These are phyloP conservation scores for Rhyzopertha dominica DNA, from an alignment of 1,140 invertebrate genomes.

Conservation along the genomic window DNA sequence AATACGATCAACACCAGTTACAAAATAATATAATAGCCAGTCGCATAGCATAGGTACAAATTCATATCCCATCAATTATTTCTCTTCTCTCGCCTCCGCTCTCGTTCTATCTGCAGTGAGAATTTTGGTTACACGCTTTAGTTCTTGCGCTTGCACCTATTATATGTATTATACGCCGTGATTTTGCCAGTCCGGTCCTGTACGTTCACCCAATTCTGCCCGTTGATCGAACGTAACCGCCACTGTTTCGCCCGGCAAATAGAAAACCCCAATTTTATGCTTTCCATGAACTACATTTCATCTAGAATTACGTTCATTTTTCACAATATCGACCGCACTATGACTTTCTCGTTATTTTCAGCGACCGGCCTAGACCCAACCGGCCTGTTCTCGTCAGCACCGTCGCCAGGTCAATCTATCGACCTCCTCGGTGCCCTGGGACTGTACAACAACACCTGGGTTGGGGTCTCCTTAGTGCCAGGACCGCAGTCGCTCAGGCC, in stretches of 20 bases:
- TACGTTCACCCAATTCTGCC: neutral
- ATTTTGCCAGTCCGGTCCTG: too few species aligned
- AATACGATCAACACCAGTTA: too few species aligned
- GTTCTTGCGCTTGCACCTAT: too few species aligned
- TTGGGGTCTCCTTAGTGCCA: constrained; percentile 55
- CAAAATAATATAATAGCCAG: too few species aligned
- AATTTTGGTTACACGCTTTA: too few species aligned
- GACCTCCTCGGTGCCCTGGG: constrained; percentile 65
- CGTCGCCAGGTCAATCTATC: constrained; percentile 33
- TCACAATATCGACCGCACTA: too few species aligned
- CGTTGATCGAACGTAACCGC: neutral
- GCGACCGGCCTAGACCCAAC: constrained; percentile 16
- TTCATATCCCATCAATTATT: too few species aligned
- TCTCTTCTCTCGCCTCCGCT: too few species aligned
- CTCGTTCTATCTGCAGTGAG: too few species aligned
- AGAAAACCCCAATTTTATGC: neutral
- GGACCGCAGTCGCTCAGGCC: constrained; percentile 60
- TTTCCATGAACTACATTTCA: constrained; percentile 2
- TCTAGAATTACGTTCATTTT: neutral
- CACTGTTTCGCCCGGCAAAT: neutral
- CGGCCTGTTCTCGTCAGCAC: constrained; percentile 20
- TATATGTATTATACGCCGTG: too few species aligned
- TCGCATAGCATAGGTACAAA: too few species aligned
- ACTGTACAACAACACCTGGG: constrained; percentile 60
- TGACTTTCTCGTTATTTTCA: constrained; percentile 14